Evolutionary conservation across 2,797 vertebrate genomes (phyloP).

Genomic region (Staurois parvus): DNA sequence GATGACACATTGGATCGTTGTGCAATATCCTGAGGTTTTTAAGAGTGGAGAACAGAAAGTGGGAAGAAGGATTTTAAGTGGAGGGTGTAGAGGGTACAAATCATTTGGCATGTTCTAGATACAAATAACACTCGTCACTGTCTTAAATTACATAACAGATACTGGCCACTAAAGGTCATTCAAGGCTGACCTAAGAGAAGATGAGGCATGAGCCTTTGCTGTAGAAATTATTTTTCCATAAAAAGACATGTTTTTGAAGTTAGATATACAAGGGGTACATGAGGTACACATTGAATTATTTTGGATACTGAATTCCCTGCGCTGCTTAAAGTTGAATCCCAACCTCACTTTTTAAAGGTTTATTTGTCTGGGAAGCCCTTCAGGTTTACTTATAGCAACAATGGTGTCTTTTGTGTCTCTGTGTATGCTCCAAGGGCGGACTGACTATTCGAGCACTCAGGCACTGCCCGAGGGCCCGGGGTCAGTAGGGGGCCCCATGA

Average conservation of each 20-base stretch:
- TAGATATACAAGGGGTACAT: not conserved
- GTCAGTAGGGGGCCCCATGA: too few species aligned
- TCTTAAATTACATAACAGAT: constrained; percentile 19
- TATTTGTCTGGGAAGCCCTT: too few species aligned
- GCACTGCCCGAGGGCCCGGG: too few species aligned
- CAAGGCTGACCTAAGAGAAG: not conserved
- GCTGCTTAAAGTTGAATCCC: too few species aligned
- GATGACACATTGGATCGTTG: constrained; percentile 39
- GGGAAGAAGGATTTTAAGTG: constrained; percentile 39
- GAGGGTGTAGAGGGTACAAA: constrained; percentile 29
- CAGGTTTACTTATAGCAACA: too few species aligned
- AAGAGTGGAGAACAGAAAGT: constrained; percentile 54
- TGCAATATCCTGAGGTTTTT: constrained; percentile 58
- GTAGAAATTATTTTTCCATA: not conserved
- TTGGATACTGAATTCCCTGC: not conserved
- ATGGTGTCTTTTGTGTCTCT: too few species aligned
- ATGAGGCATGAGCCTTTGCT: not conserved
- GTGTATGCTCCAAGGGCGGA: too few species aligned
- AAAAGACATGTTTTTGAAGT: not conserved
- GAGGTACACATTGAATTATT: not conserved
- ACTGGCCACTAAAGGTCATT: not conserved
- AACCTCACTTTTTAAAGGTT: too few species aligned
- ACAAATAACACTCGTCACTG: not conserved
- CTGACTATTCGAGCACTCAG: too few species aligned
- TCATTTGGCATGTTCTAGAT: constrained; percentile 21